Base-by-base conservation (phyloP, 2,113 vertebrate genomes). In the Hypomesus transpacificus region DNA sequence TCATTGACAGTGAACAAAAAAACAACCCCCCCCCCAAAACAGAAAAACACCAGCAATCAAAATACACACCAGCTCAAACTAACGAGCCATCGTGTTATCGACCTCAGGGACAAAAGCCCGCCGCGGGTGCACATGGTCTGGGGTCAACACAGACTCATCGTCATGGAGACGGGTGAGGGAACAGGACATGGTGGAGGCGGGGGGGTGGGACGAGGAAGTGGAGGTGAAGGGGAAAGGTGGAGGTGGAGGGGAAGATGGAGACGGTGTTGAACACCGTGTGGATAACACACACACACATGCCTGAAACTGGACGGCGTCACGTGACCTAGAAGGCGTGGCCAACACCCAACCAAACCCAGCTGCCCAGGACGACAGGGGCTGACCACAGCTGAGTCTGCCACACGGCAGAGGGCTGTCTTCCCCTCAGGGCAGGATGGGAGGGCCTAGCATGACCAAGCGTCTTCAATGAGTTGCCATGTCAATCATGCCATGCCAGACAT, bases 1-100 rank as follows among this genome's bases (percentile, higher is more conserved):
- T 75, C 82, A 82, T 73, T 68, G 75, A 76, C 50, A 54, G 70
- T 0, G 20, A 76, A 87, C 84, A 86, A 87, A 26, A 34, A 46
- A 46, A 46, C 39, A 13, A 46, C 11, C 2, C 24, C 24, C 24
- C 24, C 24, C 24, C 79, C 69, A 62, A 82, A 11, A 59, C 79
- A 83, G 77, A 73, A 71, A 68, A 34, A 70, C 57, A 16, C 50
- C 77, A 63, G n/a, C 73, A 64, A 81, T 82, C 80, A 82, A 70
- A 74, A 75, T 16, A 13, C 64, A 72, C 69, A 51, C 75, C 0
- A 63, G 57, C 70, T 75, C 3, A 7, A 16, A 18, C 66, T 74
- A 77, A 80, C 75, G 77, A 83, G 76, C 67, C 69, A 17, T 70
- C 60, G 28, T 14, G 16, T n/a, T 63, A 61, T 24, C 4, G 4